Base-by-base conservation (phyloP, 30 jellyfish, hydroid and myxozoan genomes). In the Phacellophora camtschatica region DNA sequence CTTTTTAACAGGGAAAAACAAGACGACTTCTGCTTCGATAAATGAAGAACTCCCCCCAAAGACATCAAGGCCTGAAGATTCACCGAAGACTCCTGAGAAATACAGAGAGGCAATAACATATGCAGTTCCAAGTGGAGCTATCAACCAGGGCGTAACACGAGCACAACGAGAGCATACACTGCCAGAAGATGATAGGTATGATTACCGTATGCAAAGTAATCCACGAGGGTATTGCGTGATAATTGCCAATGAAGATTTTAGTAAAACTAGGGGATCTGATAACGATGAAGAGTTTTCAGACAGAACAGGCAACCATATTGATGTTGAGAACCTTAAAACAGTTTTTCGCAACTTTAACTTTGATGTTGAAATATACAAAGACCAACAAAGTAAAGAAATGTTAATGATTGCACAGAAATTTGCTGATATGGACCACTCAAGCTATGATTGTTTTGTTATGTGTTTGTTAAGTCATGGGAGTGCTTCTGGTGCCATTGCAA, bases 211-310 rank as follows among this genome's bases (percentile, higher is more conserved):
- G 91, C 57, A 20, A 10, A 65, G 64, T 13, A 77, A 61, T 4
- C 83, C 83, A 20, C 71, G 42, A 1, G 91, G 91, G 41, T 35
- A 37, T 13, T 80, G 91, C 62, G 20, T 80, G 33, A 56, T 80
- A 0, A 34, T 80, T 7, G 66, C 45, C 71, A 80, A 64, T 66
- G 83, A 51, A 33, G 58, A 50, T 18, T 65, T 63, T 63, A 31
- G 49, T 12, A 35, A 35, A 20, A 46, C 61, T 4, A 46, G 30
- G 2, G 22, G 28, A 1, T 3, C 29, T 8, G 43, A 62, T 2
- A 8, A 9, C 1, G 75, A 33, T 3, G 28, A 31, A 18, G 42
- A 49, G 16, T 39, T 64, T 7, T 29, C 23, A 1, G 65, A 64
- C 10, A 31, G 82, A 16, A 67, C 31, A 46, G 90, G 82, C 15